Conservation (phyloP, 2,113 vertebrate species). For the Morphnarchus princeps region DNA sequence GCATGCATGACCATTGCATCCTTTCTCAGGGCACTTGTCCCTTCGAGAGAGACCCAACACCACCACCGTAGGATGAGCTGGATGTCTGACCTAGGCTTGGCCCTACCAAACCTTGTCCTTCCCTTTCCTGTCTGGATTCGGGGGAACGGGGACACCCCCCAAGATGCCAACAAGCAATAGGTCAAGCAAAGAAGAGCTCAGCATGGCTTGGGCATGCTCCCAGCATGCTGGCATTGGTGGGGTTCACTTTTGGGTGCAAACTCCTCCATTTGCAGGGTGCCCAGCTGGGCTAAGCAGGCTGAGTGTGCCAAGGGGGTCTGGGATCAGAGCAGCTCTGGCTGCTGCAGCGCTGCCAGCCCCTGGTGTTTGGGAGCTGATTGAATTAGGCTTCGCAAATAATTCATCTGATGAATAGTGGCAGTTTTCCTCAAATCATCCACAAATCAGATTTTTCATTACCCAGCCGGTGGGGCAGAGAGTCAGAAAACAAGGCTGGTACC, state of each 20-base stretch:
- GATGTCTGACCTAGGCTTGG: neutral
- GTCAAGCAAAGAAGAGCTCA: neutral
- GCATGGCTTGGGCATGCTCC: neutral
- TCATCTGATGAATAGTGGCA: constrained; percentile 45
- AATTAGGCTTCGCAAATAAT: constrained; percentile 33
- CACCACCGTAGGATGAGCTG: fast-evolving
- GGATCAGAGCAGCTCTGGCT: neutral
- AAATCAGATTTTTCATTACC: constrained; percentile 52
- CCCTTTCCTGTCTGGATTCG: neutral
- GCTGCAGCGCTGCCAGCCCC: neutral
- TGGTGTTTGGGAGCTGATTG: neutral
- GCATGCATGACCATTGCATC: neutral
- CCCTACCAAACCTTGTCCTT: neutral
- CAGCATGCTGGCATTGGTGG: neutral
- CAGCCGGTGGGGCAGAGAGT: neutral
- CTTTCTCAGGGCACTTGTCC: neutral
- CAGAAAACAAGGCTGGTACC: neutral
- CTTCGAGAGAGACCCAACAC: neutral
- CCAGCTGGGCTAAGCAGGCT: neutral
- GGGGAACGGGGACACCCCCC: fast-evolving
- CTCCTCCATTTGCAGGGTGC: neutral
- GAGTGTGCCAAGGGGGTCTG: neutral
- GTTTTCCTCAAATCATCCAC: constrained; percentile 47
- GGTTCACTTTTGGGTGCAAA: neutral
- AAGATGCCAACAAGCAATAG: neutral